Base-by-base conservation (phyloP, 2,113 vertebrate genomes). In the Neotoma lepida region DNA sequence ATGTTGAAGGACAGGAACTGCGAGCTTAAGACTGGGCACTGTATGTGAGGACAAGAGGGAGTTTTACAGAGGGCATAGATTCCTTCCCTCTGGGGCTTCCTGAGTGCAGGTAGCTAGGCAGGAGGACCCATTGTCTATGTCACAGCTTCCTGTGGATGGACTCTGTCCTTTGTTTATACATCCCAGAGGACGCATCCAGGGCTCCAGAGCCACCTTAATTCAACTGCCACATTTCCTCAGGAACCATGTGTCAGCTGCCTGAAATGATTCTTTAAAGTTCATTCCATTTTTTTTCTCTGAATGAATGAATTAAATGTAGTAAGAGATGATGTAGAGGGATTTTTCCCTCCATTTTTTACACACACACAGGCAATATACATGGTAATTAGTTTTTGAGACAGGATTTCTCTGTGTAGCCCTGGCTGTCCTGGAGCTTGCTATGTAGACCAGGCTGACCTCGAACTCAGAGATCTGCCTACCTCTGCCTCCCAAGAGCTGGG, bases 31-130 rank as follows among this genome's bases (percentile, higher is more conserved):
- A 33, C 33, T 51, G 41, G 33, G 10, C 4, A 15, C 6, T 22
- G 56, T 26, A 13, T 0, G 0, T 4, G 30, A 56, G 22, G 74
- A 68, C 20, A 12, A 54, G 17, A 3, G 4, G 0, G 1, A 3
- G 15, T 39, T 9, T 26, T 46, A 13, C 39, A 22, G 35, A 13
- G 24, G 12, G 8, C 15, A 7, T 2, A 41, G 46, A 26, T 56
- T 64, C 39, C 7, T 24, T 76, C 44, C 18, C 9, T 20, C 3
- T 4, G 33, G 86, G 54, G 4, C 39, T 17, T 90, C n/a, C 35
- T 56, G 44, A 33, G 24, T 7, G 15, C 63, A 46, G 71, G 58
- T 39, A 14, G 30, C 30, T 18, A 86, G 63, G 14, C 81, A 85
- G 81, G 9, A 35, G 84, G 33, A 10, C 10, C 18, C 9, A 46